A percentile compares a stretch with the other conserved stretches of the same genome.
Evolutionary conservation across 1,140 invertebrate genomes (phyloP).

Genomic region (Phymastichus coffea): DNA sequence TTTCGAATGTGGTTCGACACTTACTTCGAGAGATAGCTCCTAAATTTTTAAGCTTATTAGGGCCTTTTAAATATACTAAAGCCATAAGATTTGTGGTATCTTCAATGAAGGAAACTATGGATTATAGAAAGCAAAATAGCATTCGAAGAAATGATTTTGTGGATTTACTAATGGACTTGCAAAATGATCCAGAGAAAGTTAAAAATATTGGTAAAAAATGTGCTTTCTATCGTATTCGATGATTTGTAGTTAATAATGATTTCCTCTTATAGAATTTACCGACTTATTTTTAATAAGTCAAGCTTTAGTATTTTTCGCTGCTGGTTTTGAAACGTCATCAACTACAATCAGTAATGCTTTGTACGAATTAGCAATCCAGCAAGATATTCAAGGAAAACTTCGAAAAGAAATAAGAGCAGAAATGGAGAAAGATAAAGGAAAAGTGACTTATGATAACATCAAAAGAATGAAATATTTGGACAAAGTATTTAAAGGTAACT

Average conservation of each 20-base stretch:
- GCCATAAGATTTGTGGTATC: constrained; percentile 54
- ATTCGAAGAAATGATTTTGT: constrained; percentile 58
- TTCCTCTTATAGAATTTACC: constrained; percentile 34
- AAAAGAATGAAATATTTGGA: constrained; percentile 42
- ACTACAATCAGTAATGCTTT: constrained; percentile 51
- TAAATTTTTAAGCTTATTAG: constrained; percentile 27
- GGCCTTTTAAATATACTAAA: constrained; percentile 34
- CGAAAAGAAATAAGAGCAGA: constrained; percentile 52
- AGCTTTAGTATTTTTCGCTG: constrained; percentile 51
- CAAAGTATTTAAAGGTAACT: constrained; percentile 39
- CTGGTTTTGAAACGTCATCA: constrained; percentile 62
- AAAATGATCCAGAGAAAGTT: constrained; percentile 42
- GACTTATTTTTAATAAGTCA: constrained; percentile 43
- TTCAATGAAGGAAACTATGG: constrained; percentile 51
- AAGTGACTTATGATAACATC: constrained; percentile 36
- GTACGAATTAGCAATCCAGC: constrained; percentile 55
- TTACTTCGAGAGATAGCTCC: constrained; percentile 33
- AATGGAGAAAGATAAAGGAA: constrained; percentile 30
- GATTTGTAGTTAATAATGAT: constrained; percentile 26
- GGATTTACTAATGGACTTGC: constrained; percentile 56
- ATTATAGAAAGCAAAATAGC: constrained; percentile 52
- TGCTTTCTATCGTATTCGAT: constrained; percentile 34
- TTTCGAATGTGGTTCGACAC: constrained; percentile 33
- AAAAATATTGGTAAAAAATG: constrained; percentile 43
- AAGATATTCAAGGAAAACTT: constrained; percentile 55